Base-by-base conservation (phyloP, 2,888 invertebrate species). In the Drosophila nr. perissopoda region DNA sequence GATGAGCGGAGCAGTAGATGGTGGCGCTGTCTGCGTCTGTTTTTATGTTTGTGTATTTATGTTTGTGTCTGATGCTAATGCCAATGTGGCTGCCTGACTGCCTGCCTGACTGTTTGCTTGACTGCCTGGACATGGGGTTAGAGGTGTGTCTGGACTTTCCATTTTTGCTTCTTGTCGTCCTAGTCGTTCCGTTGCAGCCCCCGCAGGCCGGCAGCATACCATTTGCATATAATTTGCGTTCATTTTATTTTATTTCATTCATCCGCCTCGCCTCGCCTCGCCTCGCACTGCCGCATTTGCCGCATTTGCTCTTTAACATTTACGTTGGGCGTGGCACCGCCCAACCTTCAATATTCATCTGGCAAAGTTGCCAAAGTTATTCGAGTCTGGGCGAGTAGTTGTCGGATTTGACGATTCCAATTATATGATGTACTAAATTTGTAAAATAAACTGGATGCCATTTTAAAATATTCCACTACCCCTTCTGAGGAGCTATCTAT, bases 171-270 rank as follows among this genome's bases (percentile, higher is more conserved):
- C 77, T 70, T 83, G 82, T 73, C 72, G 76, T 66, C 45, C 64
- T 48, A 59, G 61, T 68, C 71, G 52, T 54, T 63, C 40, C 27
- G 27, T n/a, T 48, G 2, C 29, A 54, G 49, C 33, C 48, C 68
- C 82, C 78, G 70, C 73, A 76, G 82, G 87, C 89, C 80, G 70
- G 69, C 61, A 80, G 84, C 81, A 90, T 85, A 87, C 88, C 91
- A 92, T 92, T 92, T 92, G 92, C 92, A 92, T 92, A 91, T 87
- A 90, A 91, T 92, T 91, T 92, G 83, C 87, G 82, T 89, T 89
- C 83, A 85, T 87, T 87, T 85, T 76, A 81, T 88, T 83, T 82
- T 62, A 68, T 7, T 45, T 40, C 38, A 56, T 34, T 31, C 34
- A 34, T 16, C n/a, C n/a, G 29, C 38, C 54, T 25, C 45, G 45